phyloP scores from a whole-genome alignment of 2,888 invertebrate genomes.

The Platycheirus albimanus region DNA sequence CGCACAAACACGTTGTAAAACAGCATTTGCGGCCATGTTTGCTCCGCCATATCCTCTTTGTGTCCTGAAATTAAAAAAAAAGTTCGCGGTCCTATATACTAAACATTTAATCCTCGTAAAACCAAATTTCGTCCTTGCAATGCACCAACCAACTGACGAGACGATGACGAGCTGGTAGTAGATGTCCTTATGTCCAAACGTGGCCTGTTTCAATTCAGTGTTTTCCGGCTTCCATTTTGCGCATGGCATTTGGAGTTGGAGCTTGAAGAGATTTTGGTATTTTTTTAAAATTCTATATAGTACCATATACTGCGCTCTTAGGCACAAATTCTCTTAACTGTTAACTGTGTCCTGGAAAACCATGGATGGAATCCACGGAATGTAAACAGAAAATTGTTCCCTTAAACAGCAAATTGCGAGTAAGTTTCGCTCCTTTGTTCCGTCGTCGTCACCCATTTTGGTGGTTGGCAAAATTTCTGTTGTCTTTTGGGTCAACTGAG shows the following conservation, averaged over 20 bases:
- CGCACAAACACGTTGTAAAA: conserved; percentile 1
- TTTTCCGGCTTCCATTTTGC: conserved; percentile 37
- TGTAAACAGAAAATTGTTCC: not conserved
- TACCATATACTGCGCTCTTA: not conserved
- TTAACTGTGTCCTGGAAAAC: not conserved
- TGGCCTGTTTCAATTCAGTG: conserved; percentile 45
- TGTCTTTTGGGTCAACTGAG: conserved; percentile 50
- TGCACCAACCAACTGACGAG: conserved; percentile 18
- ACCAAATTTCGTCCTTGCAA: conserved; percentile 33
- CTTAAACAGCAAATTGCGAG: not conserved
- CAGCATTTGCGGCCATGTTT: conserved; percentile 16
- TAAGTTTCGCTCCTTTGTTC: conserved; percentile 1
- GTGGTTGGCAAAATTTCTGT: not conserved
- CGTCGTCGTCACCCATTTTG: not conserved
- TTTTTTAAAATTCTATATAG: not conserved
- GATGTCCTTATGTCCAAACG: conserved; percentile 7
- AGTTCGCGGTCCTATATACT: conserved; percentile 57
- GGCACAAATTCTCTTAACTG: conserved; percentile 7
- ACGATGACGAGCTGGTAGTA: not conserved
- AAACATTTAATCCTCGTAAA: conserved; percentile 35
- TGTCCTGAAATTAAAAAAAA: conserved; percentile 46
- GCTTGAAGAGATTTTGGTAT: not conserved
- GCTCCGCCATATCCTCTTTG: not conserved
- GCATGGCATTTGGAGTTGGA: conserved; percentile 36
- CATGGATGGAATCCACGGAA: not conserved